Evolutionary conservation across 2,113 vertebrate species (phyloP), one percentile per base, ranked within the genome.

Genomic region (Piaya cayana): DNA sequence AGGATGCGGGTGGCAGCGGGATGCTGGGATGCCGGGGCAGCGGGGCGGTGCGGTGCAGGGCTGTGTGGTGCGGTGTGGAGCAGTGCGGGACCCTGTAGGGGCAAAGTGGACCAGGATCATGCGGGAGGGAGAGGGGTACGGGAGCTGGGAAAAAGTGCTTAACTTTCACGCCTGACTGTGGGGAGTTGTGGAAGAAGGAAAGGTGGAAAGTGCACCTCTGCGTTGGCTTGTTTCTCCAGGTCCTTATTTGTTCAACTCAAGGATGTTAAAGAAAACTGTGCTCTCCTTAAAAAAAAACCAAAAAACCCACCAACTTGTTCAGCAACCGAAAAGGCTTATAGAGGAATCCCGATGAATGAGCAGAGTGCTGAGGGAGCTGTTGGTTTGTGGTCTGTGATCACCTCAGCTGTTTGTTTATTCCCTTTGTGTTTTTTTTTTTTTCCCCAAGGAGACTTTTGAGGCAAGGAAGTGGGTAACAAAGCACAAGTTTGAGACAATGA

Each of bases 341-440:
- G 45, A 92, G 89, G 94, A 92, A 82, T 92, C 67, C 62, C 18
- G 53, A 45, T 84, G 91, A 93, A 92, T 72, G 91, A 91, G 69
- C 29, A 3, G 19, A 52, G 89, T 56, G 4, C 72, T 32, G 63
- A 42, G 72, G 34, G 74, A 88, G 49, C 10, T 78, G 81, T 8
- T 86, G 82, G 62, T 49, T 72, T 84, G 77, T 26, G 91, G 43
- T 29, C 71, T 83, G 80, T 45, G 14, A 76, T 94, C 65, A 56
- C 81, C 79, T 63, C 82, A 64, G 65, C 60, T 80, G 18, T 72
- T 86, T 59, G 12, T 86, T 87, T 93, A 15, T 83, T 47, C 29
- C 14, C 5, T n/a, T 30, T 42, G 13, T 58, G 15, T 88, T 70
- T 47, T 30, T 42, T 15, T 58, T 19, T 88, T 70, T 47, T n/a